These are phyloP conservation scores for Centruroides vittatus DNA, from an alignment of 1,140 invertebrate species.

Conservation along the genomic window DNA sequence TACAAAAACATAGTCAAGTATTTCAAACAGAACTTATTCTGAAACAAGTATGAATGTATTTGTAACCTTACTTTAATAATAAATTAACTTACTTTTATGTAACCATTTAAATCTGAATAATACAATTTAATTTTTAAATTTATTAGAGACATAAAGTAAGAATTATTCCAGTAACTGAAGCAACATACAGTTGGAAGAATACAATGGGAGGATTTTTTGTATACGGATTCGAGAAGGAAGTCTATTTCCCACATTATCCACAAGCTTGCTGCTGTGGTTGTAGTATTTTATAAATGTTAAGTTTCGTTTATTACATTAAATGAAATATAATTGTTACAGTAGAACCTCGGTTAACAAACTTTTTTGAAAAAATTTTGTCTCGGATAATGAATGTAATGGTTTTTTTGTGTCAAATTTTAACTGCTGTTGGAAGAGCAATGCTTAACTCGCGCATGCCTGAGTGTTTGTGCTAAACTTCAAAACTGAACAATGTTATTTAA, in stretches of 20 bases:
- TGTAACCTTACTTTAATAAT: neutral
- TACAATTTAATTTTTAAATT: neutral
- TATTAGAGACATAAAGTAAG: conserved; percentile 36
- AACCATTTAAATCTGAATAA: neutral
- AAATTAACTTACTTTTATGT: no score
- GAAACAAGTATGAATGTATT: conserved; percentile 26
- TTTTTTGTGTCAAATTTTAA: no score
- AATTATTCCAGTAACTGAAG: conserved; percentile 35
- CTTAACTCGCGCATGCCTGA: no score
- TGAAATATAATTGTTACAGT: no score
- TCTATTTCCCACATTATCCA: conserved; percentile 38
- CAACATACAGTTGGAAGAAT: conserved; percentile 33
- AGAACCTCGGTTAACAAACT: no score
- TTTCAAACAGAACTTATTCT: conserved; percentile 30
- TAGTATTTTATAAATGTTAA: conserved; percentile 22
- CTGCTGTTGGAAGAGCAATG: no score
- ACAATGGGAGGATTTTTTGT: conserved; percentile 32
- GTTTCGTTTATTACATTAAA: no score
- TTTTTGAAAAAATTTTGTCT: no score
- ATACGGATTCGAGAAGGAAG: conserved; percentile 37
- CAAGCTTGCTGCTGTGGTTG: conserved; percentile 40
- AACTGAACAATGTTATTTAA: no score
- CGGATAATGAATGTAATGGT: no score
- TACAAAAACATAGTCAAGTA: conserved; percentile 26
- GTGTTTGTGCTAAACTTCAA: no score